A percentile compares a stretch with the other conserved stretches of the same genome.
Conservation (phyloP, 2,888 invertebrate species). For the Drosophila barbarae region DNA sequence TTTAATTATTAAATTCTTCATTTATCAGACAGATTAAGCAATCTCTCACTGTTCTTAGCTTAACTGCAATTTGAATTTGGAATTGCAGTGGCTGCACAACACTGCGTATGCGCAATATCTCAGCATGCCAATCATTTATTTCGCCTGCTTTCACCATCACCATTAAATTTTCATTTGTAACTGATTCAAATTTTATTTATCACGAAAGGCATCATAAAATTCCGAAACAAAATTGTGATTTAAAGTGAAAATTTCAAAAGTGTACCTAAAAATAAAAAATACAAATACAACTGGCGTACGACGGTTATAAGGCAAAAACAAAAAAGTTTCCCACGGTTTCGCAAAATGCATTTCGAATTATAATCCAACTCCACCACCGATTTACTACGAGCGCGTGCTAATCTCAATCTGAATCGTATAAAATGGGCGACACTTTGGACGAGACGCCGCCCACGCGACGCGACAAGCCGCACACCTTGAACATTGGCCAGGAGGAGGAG, state of each 20-base stretch:
- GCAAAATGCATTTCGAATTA: constrained; percentile 32
- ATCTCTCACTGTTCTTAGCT: not conserved
- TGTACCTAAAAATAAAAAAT: constrained; percentile 3
- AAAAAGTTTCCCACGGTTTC: constrained; percentile 29
- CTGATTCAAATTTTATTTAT: constrained; percentile 13
- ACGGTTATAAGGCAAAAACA: constrained; percentile 24
- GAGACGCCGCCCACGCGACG: constrained; percentile 63
- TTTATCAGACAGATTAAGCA: not conserved
- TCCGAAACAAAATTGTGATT: constrained; percentile 6
- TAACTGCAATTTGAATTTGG: not conserved
- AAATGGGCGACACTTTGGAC: constrained; percentile 74
- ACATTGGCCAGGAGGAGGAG: constrained; percentile 55
- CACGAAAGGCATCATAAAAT: constrained; percentile 22
- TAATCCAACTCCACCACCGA: constrained; percentile 22
- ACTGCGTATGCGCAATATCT: constrained; percentile 47
- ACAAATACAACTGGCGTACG: constrained; percentile 21
- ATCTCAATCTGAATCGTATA: constrained; percentile 12
- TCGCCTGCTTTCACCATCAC: not conserved
- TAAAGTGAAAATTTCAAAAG: constrained; percentile 36
- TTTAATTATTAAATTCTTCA: not conserved
- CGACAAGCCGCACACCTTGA: constrained; percentile 76
- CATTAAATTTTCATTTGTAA: constrained; percentile 25
- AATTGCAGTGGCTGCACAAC: constrained; percentile 17
- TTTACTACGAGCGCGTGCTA: constrained; percentile 4
- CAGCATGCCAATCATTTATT: constrained; percentile 1